Evolutionary conservation across 2,888 invertebrate species (phyloP), one percentile per base, ranked within the genome.

Genomic region (Camponotus fellah): DNA sequence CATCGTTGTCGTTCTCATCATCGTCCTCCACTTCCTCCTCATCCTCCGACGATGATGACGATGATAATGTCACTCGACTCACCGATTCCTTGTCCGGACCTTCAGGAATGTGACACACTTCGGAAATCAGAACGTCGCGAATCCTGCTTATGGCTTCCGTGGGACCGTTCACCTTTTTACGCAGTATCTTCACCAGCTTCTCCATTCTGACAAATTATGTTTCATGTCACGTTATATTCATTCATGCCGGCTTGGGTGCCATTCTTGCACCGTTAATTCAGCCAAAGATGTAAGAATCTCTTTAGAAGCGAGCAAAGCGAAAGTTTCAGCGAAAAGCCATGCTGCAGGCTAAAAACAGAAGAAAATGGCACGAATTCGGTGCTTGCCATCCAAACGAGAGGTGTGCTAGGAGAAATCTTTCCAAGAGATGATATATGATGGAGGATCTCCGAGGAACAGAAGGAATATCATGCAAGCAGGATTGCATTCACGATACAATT

Each of bases 181-280:
- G 93, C 84, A 93, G 92, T 85, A 92, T 92, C 87, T 91, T 93
- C 91, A 93, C 92, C 93, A 93, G 94, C 89, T 92, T 93, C 92
- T 94, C 95, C 92, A 94, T 91, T 94, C 95, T 95, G 92, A 92
- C 89, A 94, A 94, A 94, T 93, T 90, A 94, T 90, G 94, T 90
- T 92, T 92, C 92, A 91, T 85, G 82, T 90, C 84, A 87, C 88
- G 87, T 90, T 88, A 87, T 80, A 74, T 87, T 72, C 84, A 76
- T 80, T 69, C 81, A 83, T 21, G 56, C 64, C 49, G 66, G 2
- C 26, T 60, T n/a, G 79, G 34, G 60, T 80, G 71, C 74, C 74
- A 56, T 53, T 77, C 53, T 71, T 88, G 87, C 90, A 87, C 85
- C 87, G 87, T 88, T 92, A 90, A 89, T 87, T 86, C 90, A 85